Evolutionary conservation across 1,140 invertebrate genomes (phyloP).

Genomic region (Heliconius himera): DNA sequence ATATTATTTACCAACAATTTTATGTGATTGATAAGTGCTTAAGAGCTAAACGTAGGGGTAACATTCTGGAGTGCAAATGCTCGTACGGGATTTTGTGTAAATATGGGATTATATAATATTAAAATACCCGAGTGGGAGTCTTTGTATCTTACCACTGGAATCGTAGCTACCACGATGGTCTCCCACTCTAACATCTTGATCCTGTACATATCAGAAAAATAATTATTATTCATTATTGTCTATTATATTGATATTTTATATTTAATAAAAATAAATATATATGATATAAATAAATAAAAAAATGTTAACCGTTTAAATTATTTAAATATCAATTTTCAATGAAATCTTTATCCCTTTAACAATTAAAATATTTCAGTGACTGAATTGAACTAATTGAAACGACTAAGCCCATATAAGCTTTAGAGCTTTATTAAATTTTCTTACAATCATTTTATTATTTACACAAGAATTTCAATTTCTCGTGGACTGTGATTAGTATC

Average conservation of each 20-base stretch:
- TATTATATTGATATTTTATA: not conserved
- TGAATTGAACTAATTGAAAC: slow-evolving; percentile 1
- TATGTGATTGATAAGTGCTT: slow-evolving; percentile 8
- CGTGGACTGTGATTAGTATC: slow-evolving; percentile 37
- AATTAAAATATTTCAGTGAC: not conserved
- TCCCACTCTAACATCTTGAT: slow-evolving; percentile 19
- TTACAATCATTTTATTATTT: slow-evolving; percentile 41
- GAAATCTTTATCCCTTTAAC: slow-evolving; percentile 17
- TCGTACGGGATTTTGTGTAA: slow-evolving; percentile 23
- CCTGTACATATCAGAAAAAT: no score
- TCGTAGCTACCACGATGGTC: slow-evolving; percentile 55
- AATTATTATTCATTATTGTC: no score
- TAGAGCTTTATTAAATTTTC: slow-evolving; percentile 34
- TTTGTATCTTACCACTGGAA: slow-evolving; percentile 56
- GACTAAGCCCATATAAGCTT: slow-evolving; percentile 31
- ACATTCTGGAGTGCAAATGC: slow-evolving; percentile 37
- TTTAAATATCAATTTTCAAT: slow-evolving; percentile 16
- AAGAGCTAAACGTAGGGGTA: slow-evolving; percentile 12
- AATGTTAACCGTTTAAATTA: not conserved
- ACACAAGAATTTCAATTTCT: slow-evolving; percentile 32
- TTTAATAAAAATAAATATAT: not conserved
- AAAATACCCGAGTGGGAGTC: not conserved
- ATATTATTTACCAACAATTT: not conserved
- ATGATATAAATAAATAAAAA: not conserved
- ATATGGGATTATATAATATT: not conserved